Percentiles rank a stretch among this genome's conserved stretches.
These are phyloP conservation scores for Nyctibius bracteatus DNA, from an alignment of 2,113 vertebrate species.

Conservation along the genomic window DNA sequence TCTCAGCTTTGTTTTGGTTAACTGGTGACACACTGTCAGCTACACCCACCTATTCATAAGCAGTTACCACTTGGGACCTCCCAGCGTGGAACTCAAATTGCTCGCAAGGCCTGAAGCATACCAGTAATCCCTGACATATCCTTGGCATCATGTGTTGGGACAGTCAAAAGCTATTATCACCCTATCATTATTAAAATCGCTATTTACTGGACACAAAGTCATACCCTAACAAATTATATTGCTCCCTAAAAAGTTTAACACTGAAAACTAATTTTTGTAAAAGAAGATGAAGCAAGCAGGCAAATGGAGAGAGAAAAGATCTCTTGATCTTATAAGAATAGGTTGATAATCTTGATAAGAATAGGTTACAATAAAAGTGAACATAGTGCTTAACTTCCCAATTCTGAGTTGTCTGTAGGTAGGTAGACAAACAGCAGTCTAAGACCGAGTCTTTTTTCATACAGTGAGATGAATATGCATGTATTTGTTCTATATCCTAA, in stretches of 20 bases:
- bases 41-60: neutral
- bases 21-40: neutral
- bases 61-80: neutral
- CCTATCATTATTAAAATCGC: neutral
- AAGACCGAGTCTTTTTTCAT: neutral
- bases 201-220: neutral
- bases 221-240: neutral
- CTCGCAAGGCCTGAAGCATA: neutral
- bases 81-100: neutral
- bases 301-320: neutral
- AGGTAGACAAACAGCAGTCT: neutral
- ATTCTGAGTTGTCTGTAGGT: neutral
- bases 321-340: too few species aligned
- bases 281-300: neutral
- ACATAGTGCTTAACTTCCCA: conserved; percentile 10
- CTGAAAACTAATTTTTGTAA: neutral
- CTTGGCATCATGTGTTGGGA: neutral
- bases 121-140: neutral
- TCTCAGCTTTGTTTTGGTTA: neutral
- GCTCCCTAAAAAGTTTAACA: neutral
- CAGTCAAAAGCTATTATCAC: neutral
- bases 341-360: conserved; percentile 2
- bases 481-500: neutral
- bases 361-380: conserved; percentile 31
- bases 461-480: neutral